Evolutionary conservation across 2,797 vertebrate species (phyloP).

Genomic region (Danio kyathit): DNA sequence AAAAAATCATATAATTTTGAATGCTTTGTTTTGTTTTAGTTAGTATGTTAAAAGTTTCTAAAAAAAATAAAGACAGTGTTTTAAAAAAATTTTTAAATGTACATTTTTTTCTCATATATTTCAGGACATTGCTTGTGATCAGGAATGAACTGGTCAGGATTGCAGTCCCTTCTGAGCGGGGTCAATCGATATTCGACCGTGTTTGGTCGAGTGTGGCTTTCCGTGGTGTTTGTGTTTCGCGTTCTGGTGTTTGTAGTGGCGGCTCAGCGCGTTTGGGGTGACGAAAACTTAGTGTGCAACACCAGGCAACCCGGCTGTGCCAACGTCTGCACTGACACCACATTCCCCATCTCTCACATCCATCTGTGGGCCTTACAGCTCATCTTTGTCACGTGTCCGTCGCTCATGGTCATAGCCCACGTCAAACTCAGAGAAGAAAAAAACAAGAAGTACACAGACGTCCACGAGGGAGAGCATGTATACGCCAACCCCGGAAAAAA

Average conservation of each 20-base stretch:
- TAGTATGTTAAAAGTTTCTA: too few relatives aligned
- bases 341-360: conserved; percentile 95
- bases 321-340: conserved; percentile 89
- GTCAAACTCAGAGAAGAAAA: conserved; percentile 88
- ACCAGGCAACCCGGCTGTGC: conserved; percentile 87
- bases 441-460: conserved; percentile 73
- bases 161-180: conserved; percentile 86
- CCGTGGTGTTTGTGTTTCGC: conserved; percentile 93
- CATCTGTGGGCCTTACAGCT: conserved; percentile 97
- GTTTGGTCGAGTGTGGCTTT: conserved; percentile 94
- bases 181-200: conserved; percentile 94
- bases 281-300: conserved; percentile 93
- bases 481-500: conserved; percentile 88
- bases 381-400: conserved; percentile 94
- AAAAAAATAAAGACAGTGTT: too few relatives aligned
- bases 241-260: conserved; percentile 93
- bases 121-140: conserved; percentile 38
- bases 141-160: conserved; percentile 90
- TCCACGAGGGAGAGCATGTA: conserved; percentile 67
- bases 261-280: conserved; percentile 89
- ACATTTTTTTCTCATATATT: conserved; percentile 17
- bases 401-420: conserved; percentile 92
- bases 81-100: too few relatives aligned
- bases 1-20: too few relatives aligned
- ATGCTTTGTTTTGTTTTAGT: too few relatives aligned